Conservation (phyloP, 2,113 vertebrate genomes). For the Pollimyrus isidori region DNA sequence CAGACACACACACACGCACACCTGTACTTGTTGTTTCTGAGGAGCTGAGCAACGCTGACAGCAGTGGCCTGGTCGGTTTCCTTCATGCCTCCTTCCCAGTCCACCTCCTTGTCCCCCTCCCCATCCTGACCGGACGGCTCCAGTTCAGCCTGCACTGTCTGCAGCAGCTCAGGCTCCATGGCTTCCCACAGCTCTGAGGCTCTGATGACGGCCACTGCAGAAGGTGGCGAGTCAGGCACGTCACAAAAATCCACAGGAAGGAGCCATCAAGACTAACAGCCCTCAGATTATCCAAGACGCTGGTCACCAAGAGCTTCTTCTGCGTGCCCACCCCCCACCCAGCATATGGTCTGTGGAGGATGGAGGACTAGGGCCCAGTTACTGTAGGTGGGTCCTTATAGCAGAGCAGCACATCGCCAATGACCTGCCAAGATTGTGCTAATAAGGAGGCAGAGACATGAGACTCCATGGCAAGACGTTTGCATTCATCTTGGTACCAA, state of each 20-base stretch:
- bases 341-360: slow-evolving; percentile 34
- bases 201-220: slow-evolving; percentile 56
- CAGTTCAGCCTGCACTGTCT: slow-evolving; percentile 60
- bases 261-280: not conserved
- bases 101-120: slow-evolving; percentile 35
- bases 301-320: slow-evolving; percentile 21
- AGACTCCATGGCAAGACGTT: slow-evolving; percentile 43
- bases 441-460: slow-evolving; percentile 34
- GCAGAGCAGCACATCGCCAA: slow-evolving; percentile 52
- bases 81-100: slow-evolving; percentile 29
- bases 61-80: slow-evolving; percentile 57
- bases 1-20: slow-evolving; percentile 30
- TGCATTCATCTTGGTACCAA: slow-evolving; percentile 60
- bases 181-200: slow-evolving; percentile 84
- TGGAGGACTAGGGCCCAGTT: slow-evolving; percentile 23
- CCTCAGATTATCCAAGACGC: slow-evolving; percentile 34
- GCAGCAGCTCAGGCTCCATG: slow-evolving; percentile 81
- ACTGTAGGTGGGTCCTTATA: slow-evolving; percentile 59
- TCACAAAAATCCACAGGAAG: not conserved
- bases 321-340: slow-evolving; percentile 29
- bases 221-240: too few relatives aligned
- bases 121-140: slow-evolving; percentile 46
- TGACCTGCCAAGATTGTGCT: slow-evolving; percentile 57
- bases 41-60: slow-evolving; percentile 61
- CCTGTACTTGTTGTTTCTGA: slow-evolving; percentile 84